Evolutionary conservation across 2,113 vertebrate species (phyloP).

Genomic region (Triplophysa dalaica): DNA sequence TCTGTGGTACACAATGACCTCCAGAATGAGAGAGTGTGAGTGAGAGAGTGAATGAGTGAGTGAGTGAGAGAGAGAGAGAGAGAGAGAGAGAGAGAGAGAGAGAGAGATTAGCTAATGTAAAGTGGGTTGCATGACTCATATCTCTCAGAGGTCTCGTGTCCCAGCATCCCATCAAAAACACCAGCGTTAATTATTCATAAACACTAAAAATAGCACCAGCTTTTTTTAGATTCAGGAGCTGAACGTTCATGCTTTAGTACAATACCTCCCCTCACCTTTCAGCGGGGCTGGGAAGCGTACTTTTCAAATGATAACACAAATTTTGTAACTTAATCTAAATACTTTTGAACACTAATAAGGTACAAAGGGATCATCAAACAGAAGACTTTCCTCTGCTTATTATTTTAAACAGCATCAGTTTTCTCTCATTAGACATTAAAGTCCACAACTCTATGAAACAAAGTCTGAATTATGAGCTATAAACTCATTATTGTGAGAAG

Average conservation of each 20-base stretch:
- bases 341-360: too few species aligned
- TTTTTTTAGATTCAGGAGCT: background rate
- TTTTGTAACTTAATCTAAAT: too few species aligned
- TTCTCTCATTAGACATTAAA: too few species aligned
- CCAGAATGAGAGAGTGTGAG: constrained; percentile 20
- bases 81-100: constrained; percentile 11
- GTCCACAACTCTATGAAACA: too few species aligned
- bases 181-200: constrained; percentile 7
- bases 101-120: background rate
- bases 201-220: background rate
- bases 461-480: too few species aligned
- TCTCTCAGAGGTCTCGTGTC: constrained; percentile 17
- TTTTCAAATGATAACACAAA: too few species aligned
- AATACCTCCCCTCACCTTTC: too few species aligned
- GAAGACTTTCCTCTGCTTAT: too few species aligned
- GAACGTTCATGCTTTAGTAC: background rate
- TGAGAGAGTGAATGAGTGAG: background rate
- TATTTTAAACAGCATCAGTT: too few species aligned
- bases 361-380: too few species aligned
- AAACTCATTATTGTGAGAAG: too few species aligned
- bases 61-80: constrained; percentile 1
- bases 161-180: background rate
- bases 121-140: constrained; percentile 14
- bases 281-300: too few species aligned
- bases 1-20: constrained; percentile 55